Evolutionary conservation across 2,888 invertebrate species (phyloP).

Genomic region (Tenthredo distinguenda): DNA sequence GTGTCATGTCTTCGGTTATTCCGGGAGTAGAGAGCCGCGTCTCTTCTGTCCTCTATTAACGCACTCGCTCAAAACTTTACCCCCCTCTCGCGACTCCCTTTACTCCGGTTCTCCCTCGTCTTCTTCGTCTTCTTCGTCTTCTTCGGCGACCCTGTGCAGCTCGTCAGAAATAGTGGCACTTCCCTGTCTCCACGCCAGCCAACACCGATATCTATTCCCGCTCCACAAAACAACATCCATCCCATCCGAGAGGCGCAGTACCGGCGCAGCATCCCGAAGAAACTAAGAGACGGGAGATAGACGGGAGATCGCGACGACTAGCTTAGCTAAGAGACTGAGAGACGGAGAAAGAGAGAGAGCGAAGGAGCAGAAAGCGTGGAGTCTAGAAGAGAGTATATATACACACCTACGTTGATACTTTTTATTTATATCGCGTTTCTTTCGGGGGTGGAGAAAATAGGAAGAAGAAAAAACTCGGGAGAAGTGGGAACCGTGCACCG

Average conservation of each 20-base stretch:
- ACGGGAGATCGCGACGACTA: slow-evolving; percentile 20
- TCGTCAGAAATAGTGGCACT: slow-evolving; percentile 79
- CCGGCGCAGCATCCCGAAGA: not conserved
- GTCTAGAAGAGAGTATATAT: slow-evolving; percentile 13
- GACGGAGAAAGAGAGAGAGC: not conserved
- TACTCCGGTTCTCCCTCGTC: not conserved
- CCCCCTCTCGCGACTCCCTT: slow-evolving; percentile 53
- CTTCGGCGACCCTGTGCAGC: slow-evolving; percentile 59
- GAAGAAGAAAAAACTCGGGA: not conserved
- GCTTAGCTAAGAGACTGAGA: not conserved
- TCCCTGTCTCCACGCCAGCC: slow-evolving; percentile 77
- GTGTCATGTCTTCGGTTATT: slow-evolving; percentile 77
- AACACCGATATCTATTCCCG: slow-evolving; percentile 80
- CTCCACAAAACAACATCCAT: slow-evolving; percentile 77
- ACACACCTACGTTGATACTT: slow-evolving; percentile 7
- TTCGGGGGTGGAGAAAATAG: not conserved
- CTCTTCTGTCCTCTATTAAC: slow-evolving; percentile 71
- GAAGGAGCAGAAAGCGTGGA: slow-evolving; percentile 25
- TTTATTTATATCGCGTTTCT: slow-evolving; percentile 41
- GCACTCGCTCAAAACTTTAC: slow-evolving; percentile 63
- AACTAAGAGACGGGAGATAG: not conserved
- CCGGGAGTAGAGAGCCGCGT: slow-evolving; percentile 67
- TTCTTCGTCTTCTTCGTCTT: slow-evolving; percentile 37
- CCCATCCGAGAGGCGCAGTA: slow-evolving; percentile 56
- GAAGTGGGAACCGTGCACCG: not conserved